Percentiles rank a stretch among this genome's conserved stretches.
Evolutionary conservation across 2,797 vertebrate genomes (phyloP).

Genomic region (Sebastes hopkinsi): DNA sequence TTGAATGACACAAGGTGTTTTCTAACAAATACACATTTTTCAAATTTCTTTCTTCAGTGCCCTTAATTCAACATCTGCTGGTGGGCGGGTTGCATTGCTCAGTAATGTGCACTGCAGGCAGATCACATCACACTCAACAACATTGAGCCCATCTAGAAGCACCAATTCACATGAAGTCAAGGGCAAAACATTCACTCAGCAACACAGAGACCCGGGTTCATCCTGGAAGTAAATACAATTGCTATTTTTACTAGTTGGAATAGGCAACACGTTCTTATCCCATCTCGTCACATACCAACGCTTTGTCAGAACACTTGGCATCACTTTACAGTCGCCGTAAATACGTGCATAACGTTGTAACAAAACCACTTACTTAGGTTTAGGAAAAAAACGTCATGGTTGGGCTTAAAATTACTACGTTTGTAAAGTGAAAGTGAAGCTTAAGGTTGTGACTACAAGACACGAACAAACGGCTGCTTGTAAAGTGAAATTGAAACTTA

Average conservation of each 20-base stretch:
- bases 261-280: too few species aligned
- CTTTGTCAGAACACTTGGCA: too few species aligned
- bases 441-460: too few species aligned
- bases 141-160: neutral
- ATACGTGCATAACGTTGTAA: too few species aligned
- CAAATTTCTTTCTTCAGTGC: neutral
- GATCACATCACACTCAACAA: conserved; percentile 10
- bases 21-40: neutral
- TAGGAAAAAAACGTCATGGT: too few species aligned
- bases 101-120: conserved; percentile 2
- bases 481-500: too few species aligned
- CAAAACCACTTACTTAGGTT: too few species aligned
- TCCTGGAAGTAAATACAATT: neutral
- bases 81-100: conserved; percentile 5
- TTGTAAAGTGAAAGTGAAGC: too few species aligned
- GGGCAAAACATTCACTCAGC: conserved; percentile 12
- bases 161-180: neutral
- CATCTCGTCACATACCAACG: fast-evolving
- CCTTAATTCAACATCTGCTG: neutral
- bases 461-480: fast-evolving
- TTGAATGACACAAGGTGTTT: conserved; percentile 10
- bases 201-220: neutral
- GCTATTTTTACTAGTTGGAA: neutral
- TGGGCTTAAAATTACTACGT: too few species aligned
- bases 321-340: too few species aligned